Conservation (phyloP, 2,797 vertebrate species). For the Coendou prehensilis region DNA sequence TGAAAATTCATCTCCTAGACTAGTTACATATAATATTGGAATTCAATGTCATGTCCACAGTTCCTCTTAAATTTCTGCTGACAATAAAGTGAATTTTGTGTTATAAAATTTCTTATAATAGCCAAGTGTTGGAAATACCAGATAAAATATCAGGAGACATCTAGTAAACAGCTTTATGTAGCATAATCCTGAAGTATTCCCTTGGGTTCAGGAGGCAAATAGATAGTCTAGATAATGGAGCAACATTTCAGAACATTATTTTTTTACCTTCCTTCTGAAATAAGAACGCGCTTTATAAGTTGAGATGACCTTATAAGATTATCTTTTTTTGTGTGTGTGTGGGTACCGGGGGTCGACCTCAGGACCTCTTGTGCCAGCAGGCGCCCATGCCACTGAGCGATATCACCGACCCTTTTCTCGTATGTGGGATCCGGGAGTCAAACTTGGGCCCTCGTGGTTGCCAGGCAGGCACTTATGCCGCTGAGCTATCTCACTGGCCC, state of each 20-base stretch:
- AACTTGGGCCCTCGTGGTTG: too few species aligned
- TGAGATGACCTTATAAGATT: constrained; percentile 14
- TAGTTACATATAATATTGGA: constrained; percentile 40
- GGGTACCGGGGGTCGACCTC: too few species aligned
- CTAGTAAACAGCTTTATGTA: constrained; percentile 75
- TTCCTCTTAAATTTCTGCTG: constrained; percentile 55
- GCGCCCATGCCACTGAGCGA: too few species aligned
- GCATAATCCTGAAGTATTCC: constrained; percentile 67
- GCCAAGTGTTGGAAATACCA: constrained; percentile 60
- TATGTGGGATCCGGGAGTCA: too few species aligned
- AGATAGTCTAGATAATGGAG: constrained; percentile 44
- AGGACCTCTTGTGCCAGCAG: too few species aligned
- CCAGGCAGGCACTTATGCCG: too few species aligned
- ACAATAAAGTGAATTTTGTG: constrained; percentile 65
- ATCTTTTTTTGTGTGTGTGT: not conserved
- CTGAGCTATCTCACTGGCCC: too few species aligned
- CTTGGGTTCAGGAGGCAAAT: constrained; percentile 55
- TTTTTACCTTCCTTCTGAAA: constrained; percentile 30
- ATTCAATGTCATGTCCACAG: constrained; percentile 53
- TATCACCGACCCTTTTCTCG: too few species aligned
- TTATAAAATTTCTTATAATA: constrained; percentile 47
- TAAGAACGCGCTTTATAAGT: not conserved
- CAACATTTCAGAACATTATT: not conserved
- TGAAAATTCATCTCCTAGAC: constrained; percentile 36
- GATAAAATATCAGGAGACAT: constrained; percentile 45